A percentile compares a stretch with the other conserved stretches of the same genome.
Conservation (phyloP, 1,140 invertebrate genomes). For the Meloidogyne chitwoodi region DNA sequence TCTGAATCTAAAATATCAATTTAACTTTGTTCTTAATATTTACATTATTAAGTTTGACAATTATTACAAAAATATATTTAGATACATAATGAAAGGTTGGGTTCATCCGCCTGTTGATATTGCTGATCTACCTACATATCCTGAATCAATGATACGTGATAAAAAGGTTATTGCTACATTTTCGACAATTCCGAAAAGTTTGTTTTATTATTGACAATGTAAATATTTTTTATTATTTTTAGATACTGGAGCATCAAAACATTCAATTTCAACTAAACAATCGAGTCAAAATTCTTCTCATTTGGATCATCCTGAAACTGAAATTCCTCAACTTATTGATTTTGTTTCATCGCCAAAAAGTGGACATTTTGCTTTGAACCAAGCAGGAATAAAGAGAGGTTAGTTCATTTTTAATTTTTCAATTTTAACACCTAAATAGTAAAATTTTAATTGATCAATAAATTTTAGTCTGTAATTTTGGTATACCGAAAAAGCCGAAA, state of each 20-base stretch:
- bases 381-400: neutral
- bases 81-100: constrained; percentile 46
- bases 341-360: neutral
- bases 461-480: too few species aligned
- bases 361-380: neutral
- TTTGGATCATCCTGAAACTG: neutral
- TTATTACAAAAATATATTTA: too few species aligned
- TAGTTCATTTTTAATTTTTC: neutral
- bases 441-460: too few species aligned
- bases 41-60: too few species aligned
- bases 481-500: too few species aligned
- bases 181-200: constrained; percentile 6
- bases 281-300: neutral
- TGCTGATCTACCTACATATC: constrained; percentile 22
- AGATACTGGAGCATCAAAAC: neutral
- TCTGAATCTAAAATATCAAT: neutral
- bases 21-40: too few species aligned
- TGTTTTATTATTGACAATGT: constrained; percentile 5
- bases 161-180: constrained; percentile 4
- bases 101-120: constrained; percentile 31
- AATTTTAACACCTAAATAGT: too few species aligned
- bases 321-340: neutral
- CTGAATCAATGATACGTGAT: neutral
- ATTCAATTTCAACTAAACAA: constrained; percentile 2
- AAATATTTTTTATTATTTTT: neutral